Base-by-base conservation (phyloP, 2,797 vertebrate species). In the Pempheris klunzingeri region DNA sequence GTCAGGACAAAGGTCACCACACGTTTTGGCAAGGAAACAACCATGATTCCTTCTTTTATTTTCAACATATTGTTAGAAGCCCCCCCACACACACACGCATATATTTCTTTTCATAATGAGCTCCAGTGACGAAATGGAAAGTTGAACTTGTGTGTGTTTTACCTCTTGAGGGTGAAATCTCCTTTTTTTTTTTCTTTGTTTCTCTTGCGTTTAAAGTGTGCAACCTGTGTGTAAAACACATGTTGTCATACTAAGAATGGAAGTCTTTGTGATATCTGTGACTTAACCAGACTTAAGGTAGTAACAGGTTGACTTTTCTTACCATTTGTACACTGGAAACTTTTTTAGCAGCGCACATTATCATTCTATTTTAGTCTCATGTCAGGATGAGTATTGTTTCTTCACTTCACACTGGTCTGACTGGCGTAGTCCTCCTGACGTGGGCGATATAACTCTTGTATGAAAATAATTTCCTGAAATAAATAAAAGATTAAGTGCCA, bases 401-500 rank as follows among this genome's bases (percentile, higher is more conserved):
- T 7, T 62, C 24, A 44, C 17, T 53, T 26, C 26, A 43, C 53
- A 60, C 57, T 39, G n/a, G 46, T 64, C 36, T 66, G 30, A 2
- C 52, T 49, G 38, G 34, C 57, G 46, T 22, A 43, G 39, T 66
- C 28, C 63, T 15, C 43, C 53, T 52, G 54, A 5, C 54, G 18
- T 49, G 43, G 46, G 24, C 63, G 41, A 24, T 52, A 24, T 10
- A 24, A 67, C 58, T 65, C 65, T 57, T 46, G 15, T 52, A 55
- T 80, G 74, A 80, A 81, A 87, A 84, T 76, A n/a, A 92, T 90
- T 85, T 81, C 77, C 79, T 83, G 76, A 83, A 89, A 93, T 90
- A 92, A 94, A 94, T 94, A 93, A 93, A 92, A 94, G 95, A 95
- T 95, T 95, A 95, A 96, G 95, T 95, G 95, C 95, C 94, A 96